Conservation (phyloP, 1,140 invertebrate species). For the Archivesica marissinica region DNA sequence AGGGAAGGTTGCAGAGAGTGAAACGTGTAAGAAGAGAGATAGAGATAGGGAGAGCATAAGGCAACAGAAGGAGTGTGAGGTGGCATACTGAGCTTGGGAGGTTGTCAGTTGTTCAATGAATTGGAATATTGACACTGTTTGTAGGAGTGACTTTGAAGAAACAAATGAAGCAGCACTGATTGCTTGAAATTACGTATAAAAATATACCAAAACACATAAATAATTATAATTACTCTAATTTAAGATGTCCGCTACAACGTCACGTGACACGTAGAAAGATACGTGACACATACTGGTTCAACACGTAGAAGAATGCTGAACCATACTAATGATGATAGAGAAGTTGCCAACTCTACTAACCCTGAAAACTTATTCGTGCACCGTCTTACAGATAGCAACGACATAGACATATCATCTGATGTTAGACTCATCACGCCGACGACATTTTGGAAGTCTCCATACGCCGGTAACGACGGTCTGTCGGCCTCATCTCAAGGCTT, state of each 20-base stretch:
- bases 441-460: constrained; percentile 50
- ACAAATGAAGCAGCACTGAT: no score
- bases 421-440: neutral
- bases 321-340: neutral
- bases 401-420: neutral
- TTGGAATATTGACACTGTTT: no score
- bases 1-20: no score
- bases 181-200: no score
- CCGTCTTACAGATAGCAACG: neutral
- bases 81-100: no score
- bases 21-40: no score
- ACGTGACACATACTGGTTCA: no score
- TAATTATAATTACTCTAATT: no score
- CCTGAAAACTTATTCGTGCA: constrained; percentile 36
- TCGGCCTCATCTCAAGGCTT: neutral
- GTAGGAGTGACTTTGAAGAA: no score
- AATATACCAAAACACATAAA: no score
- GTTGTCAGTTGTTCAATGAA: neutral
- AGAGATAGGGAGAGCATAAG: no score
- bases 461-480: constrained; percentile 8
- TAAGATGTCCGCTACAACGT: neutral
- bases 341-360: neutral
- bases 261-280: neutral
- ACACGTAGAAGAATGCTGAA: neutral
- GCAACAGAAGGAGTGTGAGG: no score